A percentile compares a stretch with the other conserved stretches of the same genome.
phyloP scores from a whole-genome alignment of 2,113 vertebrate species.

The Muntiacus muntjak region DNA sequence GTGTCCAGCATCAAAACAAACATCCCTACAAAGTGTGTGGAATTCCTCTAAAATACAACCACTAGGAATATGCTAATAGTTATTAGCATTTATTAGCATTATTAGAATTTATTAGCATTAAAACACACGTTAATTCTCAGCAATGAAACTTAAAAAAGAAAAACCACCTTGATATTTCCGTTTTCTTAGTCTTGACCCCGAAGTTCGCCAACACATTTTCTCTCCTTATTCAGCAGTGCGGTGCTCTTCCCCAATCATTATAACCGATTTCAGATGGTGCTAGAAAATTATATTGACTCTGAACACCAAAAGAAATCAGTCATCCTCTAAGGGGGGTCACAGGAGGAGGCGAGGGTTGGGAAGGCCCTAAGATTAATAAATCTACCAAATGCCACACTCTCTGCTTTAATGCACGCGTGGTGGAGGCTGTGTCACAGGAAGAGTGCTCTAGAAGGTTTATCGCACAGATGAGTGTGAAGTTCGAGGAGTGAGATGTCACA shows the following conservation, averaged over 20 bases:
- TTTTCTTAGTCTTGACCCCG: neutral
- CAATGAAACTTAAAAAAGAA: neutral
- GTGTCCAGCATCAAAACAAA: neutral
- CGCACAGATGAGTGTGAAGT: neutral
- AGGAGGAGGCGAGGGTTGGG: neutral
- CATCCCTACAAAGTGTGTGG: neutral
- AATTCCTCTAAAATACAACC: neutral
- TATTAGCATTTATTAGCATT: neutral
- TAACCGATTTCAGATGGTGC: constrained; percentile 99
- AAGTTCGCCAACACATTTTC: neutral
- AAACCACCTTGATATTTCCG: neutral
- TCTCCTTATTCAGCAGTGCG: neutral
- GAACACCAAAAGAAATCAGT: constrained; percentile 99
- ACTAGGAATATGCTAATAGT: neutral
- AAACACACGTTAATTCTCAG: neutral
- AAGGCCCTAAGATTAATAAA: neutral
- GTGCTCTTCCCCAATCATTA: constrained; percentile 91
- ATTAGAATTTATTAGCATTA: neutral
- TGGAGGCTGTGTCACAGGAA: accelerated
- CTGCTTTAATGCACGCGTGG: accelerated
- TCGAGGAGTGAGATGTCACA: accelerated
- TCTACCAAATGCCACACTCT: neutral
- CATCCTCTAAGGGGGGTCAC: constrained; percentile 91
- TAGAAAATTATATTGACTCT: constrained; percentile 95
- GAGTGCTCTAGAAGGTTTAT: neutral